Base-by-base conservation (phyloP, 2,797 vertebrate genomes). In the Melanotaenia trifasciata region DNA sequence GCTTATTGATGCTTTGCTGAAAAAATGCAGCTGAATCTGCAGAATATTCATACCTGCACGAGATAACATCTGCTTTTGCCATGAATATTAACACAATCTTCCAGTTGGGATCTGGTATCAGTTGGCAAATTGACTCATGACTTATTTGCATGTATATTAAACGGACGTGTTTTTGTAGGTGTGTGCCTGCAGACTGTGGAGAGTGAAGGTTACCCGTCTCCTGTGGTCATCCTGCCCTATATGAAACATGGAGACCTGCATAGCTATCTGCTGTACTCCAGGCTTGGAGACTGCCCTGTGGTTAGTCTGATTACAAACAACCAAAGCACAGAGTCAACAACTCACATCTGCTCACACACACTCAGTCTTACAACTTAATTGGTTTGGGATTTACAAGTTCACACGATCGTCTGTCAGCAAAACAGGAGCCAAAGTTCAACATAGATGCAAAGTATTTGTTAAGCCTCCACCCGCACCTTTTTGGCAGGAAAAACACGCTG, bases 201-300 rank as follows among this genome's bases (percentile, higher is more conserved):
- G 87, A 95, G 95, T n/a, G 96, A 97, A 80, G 96, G 96, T 0
- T 97, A 95, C 76, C 97, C 97, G 0, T 96, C 96, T 7, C 97
- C 97, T 1, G 96, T 98, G 72, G 97, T 98, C 70, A 97, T 98
- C 74, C 89, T 98, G 58, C 97, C 97, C 2, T 97, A 96, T 76
- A 98, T 98, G 97, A 96, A 97, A 28, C 97, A 98, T 0, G 97
- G 97, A 54, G 97, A 98, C 80, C 93, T 98, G 38, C 97, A 98
- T 91, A 98, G 97, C 79, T 98, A 97, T 87, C 95, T 98, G 80
- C 95, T 98, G 0, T 97, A 96, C 80, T 97, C 96, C 0, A 92
- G 97, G 20, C 96, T 97, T 0, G 96, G 97, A 50, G 96, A 97
- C 84, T 94, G 91, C 67, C 97, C 97, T 4, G 85, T 97, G 94